Conservation (phyloP, 2,888 invertebrate species). For the Cerceris ruficornis region DNA sequence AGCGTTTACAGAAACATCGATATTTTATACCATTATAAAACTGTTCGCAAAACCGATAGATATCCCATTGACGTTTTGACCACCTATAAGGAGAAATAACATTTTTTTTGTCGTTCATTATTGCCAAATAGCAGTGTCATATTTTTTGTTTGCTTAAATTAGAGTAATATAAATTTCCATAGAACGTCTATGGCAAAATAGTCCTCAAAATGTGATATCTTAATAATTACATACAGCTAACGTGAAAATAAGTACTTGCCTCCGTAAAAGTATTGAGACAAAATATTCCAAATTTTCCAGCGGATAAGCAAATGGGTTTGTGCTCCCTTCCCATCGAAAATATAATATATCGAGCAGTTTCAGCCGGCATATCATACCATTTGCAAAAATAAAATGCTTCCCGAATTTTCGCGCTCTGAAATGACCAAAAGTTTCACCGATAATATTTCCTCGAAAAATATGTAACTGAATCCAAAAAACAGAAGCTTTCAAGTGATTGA, state of each 20-base stretch:
- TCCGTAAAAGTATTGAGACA: slow-evolving; percentile 83
- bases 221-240: not conserved
- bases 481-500: too few species aligned
- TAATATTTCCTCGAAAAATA: not conserved
- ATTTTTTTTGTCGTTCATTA: not conserved
- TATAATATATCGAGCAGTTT: slow-evolving; percentile 80
- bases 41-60: not conserved
- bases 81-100: not conserved
- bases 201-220: not conserved
- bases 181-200: not conserved
- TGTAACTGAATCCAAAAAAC: not conserved
- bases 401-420: slow-evolving; percentile 82
- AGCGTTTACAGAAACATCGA: too few species aligned
- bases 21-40: too few species aligned
- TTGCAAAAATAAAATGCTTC: slow-evolving; percentile 83
- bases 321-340: slow-evolving; percentile 83
- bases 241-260: slow-evolving; percentile 76
- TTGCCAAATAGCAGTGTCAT: not conserved
- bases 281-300: slow-evolving; percentile 83
- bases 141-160: not conserved
- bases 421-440: not conserved
- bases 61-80: not conserved
- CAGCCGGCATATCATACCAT: slow-evolving; percentile 81
- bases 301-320: slow-evolving; percentile 82
- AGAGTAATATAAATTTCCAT: too few species aligned